phyloP scores from a whole-genome alignment of 2,797 vertebrate species.

The Sciaenops ocellatus region DNA sequence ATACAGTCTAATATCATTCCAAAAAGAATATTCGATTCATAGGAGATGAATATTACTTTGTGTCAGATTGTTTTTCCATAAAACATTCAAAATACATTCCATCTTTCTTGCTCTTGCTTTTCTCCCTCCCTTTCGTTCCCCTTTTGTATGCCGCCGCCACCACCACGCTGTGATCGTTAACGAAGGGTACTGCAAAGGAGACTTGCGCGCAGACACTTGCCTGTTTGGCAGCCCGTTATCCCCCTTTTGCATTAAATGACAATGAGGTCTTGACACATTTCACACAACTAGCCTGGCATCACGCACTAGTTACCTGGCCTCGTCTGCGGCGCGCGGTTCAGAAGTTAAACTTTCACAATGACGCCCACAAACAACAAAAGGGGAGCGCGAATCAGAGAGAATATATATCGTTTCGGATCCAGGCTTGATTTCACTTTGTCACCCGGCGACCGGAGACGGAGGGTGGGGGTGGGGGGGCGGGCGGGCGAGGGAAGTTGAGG shows the following conservation, averaged over 20 bases:
- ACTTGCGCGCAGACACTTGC: conserved; percentile 55
- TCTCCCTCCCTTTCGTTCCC: conserved; percentile 54
- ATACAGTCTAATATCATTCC: conserved; percentile 99
- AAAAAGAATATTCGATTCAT: conserved; percentile 99
- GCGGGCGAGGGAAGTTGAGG: conserved; percentile 22
- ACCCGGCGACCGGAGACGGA: conserved; percentile 56
- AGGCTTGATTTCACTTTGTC: conserved; percentile 67
- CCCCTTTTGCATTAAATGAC: conserved; percentile 73
- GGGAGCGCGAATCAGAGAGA: conserved; percentile 69
- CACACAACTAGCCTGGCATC: conserved; percentile 57
- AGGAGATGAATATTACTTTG: conserved; percentile 99
- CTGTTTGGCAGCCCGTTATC: conserved; percentile 72
- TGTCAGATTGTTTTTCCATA: conserved; percentile 99
- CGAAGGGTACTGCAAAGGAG: conserved; percentile 73
- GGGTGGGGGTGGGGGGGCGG: not conserved
- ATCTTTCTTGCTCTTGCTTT: conserved; percentile 79
- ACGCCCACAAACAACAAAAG: conserved; percentile 63
- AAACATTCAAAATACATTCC: conserved; percentile 99
- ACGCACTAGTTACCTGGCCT: conserved; percentile 68
- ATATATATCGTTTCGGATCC: conserved; percentile 45
- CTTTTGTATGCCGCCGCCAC: conserved; percentile 48
- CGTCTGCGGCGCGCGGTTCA: conserved; percentile 54
- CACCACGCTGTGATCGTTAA: conserved; percentile 71
- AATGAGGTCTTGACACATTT: conserved; percentile 73
- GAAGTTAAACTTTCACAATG: conserved; percentile 64